These are phyloP conservation scores for Heterochromis multidens DNA, from an alignment of 2,113 vertebrate species.

Conservation along the genomic window DNA sequence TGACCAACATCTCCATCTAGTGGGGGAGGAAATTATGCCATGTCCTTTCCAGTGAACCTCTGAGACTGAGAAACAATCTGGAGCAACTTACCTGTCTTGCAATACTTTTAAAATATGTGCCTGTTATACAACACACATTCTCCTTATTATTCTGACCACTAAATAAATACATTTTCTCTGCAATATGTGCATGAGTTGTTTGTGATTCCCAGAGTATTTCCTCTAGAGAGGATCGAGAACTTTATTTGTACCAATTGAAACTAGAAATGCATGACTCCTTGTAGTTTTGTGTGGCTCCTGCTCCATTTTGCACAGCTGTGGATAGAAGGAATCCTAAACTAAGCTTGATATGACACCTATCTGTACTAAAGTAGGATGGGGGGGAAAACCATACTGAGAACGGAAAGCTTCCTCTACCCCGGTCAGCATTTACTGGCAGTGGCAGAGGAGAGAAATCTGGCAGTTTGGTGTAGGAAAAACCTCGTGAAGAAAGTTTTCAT, in stretches of 20 bases:
- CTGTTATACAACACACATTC: background rate
- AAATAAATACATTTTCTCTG: constrained; percentile 21
- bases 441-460: background rate
- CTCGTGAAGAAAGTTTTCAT: constrained; percentile 17
- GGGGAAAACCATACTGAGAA: background rate
- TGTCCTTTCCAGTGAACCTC: background rate
- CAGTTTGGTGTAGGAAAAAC: constrained; percentile 1
- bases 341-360: background rate
- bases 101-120: background rate
- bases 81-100: background rate
- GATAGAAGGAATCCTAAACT: background rate
- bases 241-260: background rate
- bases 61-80: background rate
- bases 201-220: background rate
- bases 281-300: background rate
- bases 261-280: background rate
- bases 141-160: background rate
- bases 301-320: background rate
- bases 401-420: background rate
- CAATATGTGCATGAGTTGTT: background rate
- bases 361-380: background rate
- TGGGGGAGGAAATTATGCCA: constrained; percentile 14
- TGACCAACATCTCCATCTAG: constrained; percentile 60
- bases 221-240: background rate
- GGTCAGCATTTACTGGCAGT: background rate